These are phyloP conservation scores for Zaprionus nigranus DNA, from an alignment of 1,140 invertebrate genomes.

Conservation along the genomic window DNA sequence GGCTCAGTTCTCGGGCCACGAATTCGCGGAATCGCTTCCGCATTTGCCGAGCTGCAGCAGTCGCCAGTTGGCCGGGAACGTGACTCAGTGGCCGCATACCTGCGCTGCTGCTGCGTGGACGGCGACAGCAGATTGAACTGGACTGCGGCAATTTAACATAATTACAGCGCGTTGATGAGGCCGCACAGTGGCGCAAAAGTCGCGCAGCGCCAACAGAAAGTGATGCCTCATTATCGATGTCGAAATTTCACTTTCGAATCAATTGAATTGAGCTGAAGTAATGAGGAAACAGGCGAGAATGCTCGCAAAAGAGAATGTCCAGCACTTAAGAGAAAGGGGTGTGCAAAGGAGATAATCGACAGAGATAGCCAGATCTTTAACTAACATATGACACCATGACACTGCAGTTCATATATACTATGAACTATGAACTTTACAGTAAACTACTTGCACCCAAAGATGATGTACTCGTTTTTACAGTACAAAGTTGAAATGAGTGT, in stretches of 20 bases:
- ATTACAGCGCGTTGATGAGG: slow-evolving; percentile 57
- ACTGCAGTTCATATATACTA: neutral
- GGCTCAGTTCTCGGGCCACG: slow-evolving; percentile 74
- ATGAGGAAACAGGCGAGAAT: neutral
- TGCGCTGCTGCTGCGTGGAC: slow-evolving; percentile 20
- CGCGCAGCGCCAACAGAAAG: slow-evolving; percentile 8
- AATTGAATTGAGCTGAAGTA: neutral
- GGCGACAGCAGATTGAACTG: slow-evolving; percentile 6
- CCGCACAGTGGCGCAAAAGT: slow-evolving; percentile 30
- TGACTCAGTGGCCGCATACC: slow-evolving; percentile 77
- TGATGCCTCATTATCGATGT: slow-evolving; percentile 12
- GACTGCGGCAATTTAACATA: slow-evolving; percentile 73
- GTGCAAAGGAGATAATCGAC: neutral
- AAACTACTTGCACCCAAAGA: too few species aligned
- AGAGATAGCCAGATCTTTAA: too few species aligned
- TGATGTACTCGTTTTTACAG: too few species aligned
- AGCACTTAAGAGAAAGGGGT: too few species aligned
- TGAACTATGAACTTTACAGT: too few species aligned
- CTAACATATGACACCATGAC: too few species aligned
- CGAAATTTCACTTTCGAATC: slow-evolving; percentile 1
- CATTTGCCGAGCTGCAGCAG: slow-evolving; percentile 51
- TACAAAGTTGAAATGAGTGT: too few species aligned
- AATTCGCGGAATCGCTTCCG: slow-evolving; percentile 79
- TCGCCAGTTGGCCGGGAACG: slow-evolving; percentile 66
- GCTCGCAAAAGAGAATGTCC: neutral